Evolutionary conservation across 2,888 invertebrate genomes (phyloP), one percentile per base, ranked within the genome.

Genomic region (Hydrotaea diabolus): DNA sequence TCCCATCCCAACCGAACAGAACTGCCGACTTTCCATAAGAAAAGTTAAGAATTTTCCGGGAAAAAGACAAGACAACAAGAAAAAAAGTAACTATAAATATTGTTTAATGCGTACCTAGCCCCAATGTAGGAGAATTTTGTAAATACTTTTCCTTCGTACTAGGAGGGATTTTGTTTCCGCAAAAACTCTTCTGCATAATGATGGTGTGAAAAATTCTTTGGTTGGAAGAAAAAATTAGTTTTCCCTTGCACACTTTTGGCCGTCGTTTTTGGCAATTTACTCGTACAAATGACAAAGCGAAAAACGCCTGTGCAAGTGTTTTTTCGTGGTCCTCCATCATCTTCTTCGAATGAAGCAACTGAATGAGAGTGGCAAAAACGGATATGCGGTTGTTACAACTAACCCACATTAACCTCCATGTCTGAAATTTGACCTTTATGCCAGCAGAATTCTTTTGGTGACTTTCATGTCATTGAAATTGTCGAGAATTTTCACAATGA

Each of bases 391-490:
- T 26, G 21, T 8, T 69, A 69, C 69, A 64, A 55, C 72, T 79
- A 79, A 79, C 78, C 78, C 26, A 79, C 53, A 73, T 79, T 73
- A 23, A 59, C 46, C 39, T 71, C 43, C 53, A 43, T 31, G 26
- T 62, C 19, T 5, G 21, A 19, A 19, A 13, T 49, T 73, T 73
- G 55, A 79, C 73, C 64, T 79, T 39, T 43, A 39, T 11, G 21
- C 21, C 21, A 19, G 39, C 21, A 11, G 9, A 21, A 55, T 55
- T 4, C 17, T 13, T 55, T 55, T 55, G 55, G 55, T 55, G 55
- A 11, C 55, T 19, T 55, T 55, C 53, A 17, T 53, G 53, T 53
- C 53, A 17, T 21, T 55, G 9, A 55, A 21, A 31, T 31, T 31
- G 55, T 21, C 21, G 0, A 21, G 9, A 5, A 21, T n/a, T 11